Percentiles rank a stretch among this genome's conserved stretches.
These are phyloP conservation scores for Caenorhabditis becei DNA, from an alignment of 2,888 invertebrate species.

Conservation along the genomic window DNA sequence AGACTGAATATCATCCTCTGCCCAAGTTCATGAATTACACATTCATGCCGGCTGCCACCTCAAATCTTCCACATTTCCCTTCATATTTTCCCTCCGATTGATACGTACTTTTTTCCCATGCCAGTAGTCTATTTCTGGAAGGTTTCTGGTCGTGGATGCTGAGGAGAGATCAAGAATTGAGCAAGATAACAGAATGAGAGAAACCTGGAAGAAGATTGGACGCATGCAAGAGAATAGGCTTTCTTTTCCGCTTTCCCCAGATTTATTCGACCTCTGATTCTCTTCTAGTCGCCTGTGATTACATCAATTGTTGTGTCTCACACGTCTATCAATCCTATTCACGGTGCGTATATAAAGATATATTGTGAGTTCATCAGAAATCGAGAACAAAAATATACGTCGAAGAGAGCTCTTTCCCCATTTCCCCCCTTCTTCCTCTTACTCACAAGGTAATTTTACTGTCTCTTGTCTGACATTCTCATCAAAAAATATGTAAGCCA, in stretches of 20 bases:
- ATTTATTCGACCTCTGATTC: slow-evolving; percentile 41
- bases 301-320: slow-evolving; percentile 52
- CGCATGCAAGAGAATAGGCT: slow-evolving; percentile 18
- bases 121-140: slow-evolving; percentile 8
- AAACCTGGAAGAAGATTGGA: slow-evolving; percentile 21
- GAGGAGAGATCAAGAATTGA: slow-evolving; percentile 39
- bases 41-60: slow-evolving; percentile 12
- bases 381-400: background rate
- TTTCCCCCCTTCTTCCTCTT: too few species aligned
- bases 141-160: background rate
- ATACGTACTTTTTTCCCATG: slow-evolving; percentile 14
- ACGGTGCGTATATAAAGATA: background rate
- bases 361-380: slow-evolving; percentile 12
- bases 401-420: background rate
- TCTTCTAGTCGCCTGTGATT: slow-evolving; percentile 42
- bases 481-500: slow-evolving; percentile 2
- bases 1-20: background rate
- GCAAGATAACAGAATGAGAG: slow-evolving; percentile 14
- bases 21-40: slow-evolving; percentile 5
- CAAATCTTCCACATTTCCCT: slow-evolving; percentile 10
- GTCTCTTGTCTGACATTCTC: background rate
- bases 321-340: slow-evolving; percentile 17
- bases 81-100: background rate
- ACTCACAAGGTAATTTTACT: background rate
- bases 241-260: slow-evolving; percentile 36